Conservation (phyloP, 2,113 vertebrate species). For the Polyodon spathula region DNA sequence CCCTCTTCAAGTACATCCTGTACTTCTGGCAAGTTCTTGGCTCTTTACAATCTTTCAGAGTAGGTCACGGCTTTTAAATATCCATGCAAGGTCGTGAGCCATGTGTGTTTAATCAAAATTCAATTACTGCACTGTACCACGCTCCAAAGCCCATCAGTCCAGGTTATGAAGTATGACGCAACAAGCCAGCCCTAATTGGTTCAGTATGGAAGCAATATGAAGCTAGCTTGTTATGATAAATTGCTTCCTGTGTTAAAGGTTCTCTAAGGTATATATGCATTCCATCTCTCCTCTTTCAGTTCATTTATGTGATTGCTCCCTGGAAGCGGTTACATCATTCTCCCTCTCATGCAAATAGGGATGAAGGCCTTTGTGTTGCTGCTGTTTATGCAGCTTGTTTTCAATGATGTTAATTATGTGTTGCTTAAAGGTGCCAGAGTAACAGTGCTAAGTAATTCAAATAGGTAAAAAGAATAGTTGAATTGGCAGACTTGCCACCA, state of each 20-base stretch:
- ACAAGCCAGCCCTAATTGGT: constrained; percentile 78
- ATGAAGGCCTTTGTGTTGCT: constrained; percentile 34
- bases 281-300: constrained; percentile 62
- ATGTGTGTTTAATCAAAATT: constrained; percentile 92
- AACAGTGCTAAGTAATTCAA: constrained; percentile 16
- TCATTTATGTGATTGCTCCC: constrained; percentile 59
- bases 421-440: constrained; percentile 3
- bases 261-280: constrained; percentile 70
- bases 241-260: constrained; percentile 82
- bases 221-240: constrained; percentile 80
- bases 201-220: constrained; percentile 81
- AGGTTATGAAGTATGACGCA: constrained; percentile 84
- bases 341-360: constrained; percentile 42
- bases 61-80: constrained; percentile 36
- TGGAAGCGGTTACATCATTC: constrained; percentile 60
- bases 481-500: no score
- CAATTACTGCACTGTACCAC: constrained; percentile 77
- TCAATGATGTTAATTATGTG: constrained; percentile 4
- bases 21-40: constrained; percentile 76
- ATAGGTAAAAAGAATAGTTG: no score
- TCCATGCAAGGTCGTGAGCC: constrained; percentile 73
- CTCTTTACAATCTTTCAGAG: constrained; percentile 61
- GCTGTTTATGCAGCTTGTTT: no score
- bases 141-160: constrained; percentile 72
- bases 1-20: constrained; percentile 72